These are phyloP conservation scores for Monochamus alternatus DNA, from an alignment of 2,888 invertebrate species.

Conservation along the genomic window DNA sequence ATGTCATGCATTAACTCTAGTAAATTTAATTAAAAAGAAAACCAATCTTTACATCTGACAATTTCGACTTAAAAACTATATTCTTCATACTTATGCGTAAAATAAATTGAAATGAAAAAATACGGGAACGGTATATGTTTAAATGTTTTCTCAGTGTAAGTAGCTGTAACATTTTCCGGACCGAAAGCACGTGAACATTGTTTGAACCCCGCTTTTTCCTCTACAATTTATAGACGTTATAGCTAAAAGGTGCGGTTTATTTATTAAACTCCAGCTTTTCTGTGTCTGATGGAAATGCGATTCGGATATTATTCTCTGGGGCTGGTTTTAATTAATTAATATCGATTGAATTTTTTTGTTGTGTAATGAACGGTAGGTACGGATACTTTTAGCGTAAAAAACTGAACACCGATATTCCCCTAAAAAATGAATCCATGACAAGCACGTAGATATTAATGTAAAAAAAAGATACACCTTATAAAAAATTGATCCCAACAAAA, in stretches of 20 bases:
- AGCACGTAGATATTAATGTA: no score
- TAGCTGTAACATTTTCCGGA: slow-evolving; percentile 5
- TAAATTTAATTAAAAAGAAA: no score
- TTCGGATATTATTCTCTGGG: slow-evolving; percentile 13
- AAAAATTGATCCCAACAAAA: no score
- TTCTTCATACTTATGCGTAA: no score
- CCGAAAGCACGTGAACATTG: slow-evolving; percentile 31
- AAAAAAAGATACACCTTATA: no score
- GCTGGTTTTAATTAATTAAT: slow-evolving; percentile 26
- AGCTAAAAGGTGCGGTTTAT: slow-evolving; percentile 33
- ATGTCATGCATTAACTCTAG: no score
- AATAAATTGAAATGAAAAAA: no score
- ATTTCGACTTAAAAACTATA: no score
- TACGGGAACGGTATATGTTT: no score
- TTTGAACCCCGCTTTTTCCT: slow-evolving; percentile 21
- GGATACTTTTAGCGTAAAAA: not conserved
- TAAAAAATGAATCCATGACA: no score
- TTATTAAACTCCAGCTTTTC: slow-evolving; percentile 13
- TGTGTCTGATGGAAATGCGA: slow-evolving; percentile 18
- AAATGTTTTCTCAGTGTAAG: not conserved
- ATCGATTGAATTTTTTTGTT: slow-evolving; percentile 17
- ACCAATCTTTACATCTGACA: no score
- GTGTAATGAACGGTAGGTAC: not conserved
- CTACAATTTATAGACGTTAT: slow-evolving; percentile 28
- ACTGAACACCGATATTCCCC: not conserved